A percentile compares a stretch with the other conserved stretches of the same genome.
Evolutionary conservation across 1,140 invertebrate genomes (phyloP).

Genomic region (Alviniconcha marisindica): DNA sequence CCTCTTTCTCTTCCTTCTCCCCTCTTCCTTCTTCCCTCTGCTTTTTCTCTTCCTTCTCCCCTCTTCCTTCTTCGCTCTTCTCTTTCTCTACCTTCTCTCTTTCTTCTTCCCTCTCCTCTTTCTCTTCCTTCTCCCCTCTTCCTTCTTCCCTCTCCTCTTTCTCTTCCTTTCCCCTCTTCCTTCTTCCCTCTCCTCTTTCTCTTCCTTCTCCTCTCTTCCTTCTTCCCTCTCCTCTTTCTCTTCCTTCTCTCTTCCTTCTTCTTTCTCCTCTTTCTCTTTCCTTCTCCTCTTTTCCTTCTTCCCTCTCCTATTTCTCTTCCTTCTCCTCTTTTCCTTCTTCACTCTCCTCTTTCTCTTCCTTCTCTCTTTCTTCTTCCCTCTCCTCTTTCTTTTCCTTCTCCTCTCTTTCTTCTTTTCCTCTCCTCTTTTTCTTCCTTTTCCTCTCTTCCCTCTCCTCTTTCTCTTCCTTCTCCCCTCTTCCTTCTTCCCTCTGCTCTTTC

Average conservation of each 20-base stretch:
- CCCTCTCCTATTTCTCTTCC: background rate
- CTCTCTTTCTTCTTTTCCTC: background rate
- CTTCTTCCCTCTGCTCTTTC: too few relatives aligned
- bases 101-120: too few relatives aligned
- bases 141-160: background rate
- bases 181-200: background rate
- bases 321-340: background rate
- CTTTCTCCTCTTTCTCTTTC: background rate
- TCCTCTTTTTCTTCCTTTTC: background rate
- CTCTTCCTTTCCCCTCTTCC: background rate
- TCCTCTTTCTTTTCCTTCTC: background rate
- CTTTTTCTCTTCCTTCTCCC: background rate
- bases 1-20: too few relatives aligned
- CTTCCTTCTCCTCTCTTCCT: background rate
- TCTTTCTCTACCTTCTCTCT: too few relatives aligned
- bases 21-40: background rate
- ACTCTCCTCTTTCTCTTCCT: background rate
- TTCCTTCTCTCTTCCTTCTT: background rate
- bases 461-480: too few relatives aligned
- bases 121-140: background rate
- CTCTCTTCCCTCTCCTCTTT: background rate
- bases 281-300: background rate
- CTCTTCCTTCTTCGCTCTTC: too few relatives aligned
- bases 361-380: background rate
- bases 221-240: background rate